Conservation (phyloP, 1,140 invertebrate species). For the Formica selysi region DNA sequence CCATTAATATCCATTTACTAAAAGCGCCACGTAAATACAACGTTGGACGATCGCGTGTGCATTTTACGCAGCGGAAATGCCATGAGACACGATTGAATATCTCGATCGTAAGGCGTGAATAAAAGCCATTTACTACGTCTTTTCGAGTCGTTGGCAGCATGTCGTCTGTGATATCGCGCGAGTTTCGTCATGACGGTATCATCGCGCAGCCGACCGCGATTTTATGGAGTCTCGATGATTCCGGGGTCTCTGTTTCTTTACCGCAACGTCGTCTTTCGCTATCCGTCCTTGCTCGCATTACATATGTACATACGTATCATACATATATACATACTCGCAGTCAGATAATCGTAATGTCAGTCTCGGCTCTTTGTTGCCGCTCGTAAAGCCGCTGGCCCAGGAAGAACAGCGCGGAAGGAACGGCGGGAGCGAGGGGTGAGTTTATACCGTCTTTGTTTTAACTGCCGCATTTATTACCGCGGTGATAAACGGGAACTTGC, state of each 20-base stretch:
- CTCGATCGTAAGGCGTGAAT: neutral
- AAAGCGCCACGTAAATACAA: neutral
- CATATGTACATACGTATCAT: neutral
- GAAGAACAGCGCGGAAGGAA: constrained; percentile 26
- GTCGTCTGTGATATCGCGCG: constrained; percentile 3
- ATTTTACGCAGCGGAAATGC: neutral
- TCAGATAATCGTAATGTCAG: constrained; percentile 74
- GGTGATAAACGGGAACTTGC: constrained; percentile 73
- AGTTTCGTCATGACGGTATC: neutral
- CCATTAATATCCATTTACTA: neutral
- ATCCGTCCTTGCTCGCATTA: constrained; percentile 18
- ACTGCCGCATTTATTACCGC: constrained; percentile 80
- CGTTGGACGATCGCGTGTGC: neutral
- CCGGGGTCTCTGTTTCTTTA: constrained; percentile 17
- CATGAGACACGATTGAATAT: neutral
- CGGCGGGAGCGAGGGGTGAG: constrained; percentile 1
- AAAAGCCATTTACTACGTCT: constrained; percentile 6
- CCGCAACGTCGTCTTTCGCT: constrained; percentile 14
- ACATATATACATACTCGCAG: constrained; percentile 15
- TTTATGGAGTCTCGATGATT: constrained; percentile 44
- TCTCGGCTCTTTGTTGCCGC: constrained; percentile 65
- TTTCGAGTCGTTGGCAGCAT: neutral
- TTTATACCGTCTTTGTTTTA: constrained; percentile 74
- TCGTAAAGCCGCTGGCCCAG: constrained; percentile 68
- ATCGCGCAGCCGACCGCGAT: neutral